Evolutionary conservation across 2,888 invertebrate genomes (phyloP), one percentile per base, ranked within the genome.

Genomic region (Euspilapteryx auroguttella): DNA sequence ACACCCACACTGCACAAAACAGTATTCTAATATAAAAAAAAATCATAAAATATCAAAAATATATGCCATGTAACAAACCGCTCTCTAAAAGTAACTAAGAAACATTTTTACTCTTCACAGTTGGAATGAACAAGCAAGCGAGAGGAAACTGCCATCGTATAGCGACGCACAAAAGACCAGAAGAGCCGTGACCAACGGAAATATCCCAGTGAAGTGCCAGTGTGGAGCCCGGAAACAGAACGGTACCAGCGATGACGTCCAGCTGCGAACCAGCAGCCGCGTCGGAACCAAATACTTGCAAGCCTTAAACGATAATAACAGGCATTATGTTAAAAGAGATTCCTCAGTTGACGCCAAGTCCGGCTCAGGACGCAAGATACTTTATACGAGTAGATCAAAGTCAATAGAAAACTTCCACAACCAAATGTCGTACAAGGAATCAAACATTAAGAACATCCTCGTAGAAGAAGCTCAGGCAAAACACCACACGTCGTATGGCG

Each of bases 151-250:
- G 68, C 68, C 69, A 56, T 54, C 59, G 42, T 69, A 69, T 44
- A 71, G 65, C 65, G 75, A 75, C 62, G 73, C 73, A 73, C 75
- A 75, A 75, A 75, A 71, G 59, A 68, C 58, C 61, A 73, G 65
- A 51, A 66, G 63, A 54, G 55, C 62, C 51, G 54, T 62, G 36
- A 53, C 55, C 50, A 71, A 66, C 55, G 68, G 69, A 47, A 55
- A 21, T 20, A 20, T 30, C 21, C 29, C 50, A 38, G 65, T 61
- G 42, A 54, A 42, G 49, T 75, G 75, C 49, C 65, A 65, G 59
- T 75, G 73, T 44, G 69, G 71, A 52, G 63, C 55, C 39, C 52
- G 54, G 37, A 62, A 55, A 55, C 55, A 55, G 52, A 69, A 63
- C 45, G 65, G 63, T 51, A 42, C 48, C 32, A 44, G 38, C 27